A percentile compares a stretch with the other conserved stretches of the same genome.
Conservation (phyloP, 1,140 invertebrate species). For the Vanessa atalanta region DNA sequence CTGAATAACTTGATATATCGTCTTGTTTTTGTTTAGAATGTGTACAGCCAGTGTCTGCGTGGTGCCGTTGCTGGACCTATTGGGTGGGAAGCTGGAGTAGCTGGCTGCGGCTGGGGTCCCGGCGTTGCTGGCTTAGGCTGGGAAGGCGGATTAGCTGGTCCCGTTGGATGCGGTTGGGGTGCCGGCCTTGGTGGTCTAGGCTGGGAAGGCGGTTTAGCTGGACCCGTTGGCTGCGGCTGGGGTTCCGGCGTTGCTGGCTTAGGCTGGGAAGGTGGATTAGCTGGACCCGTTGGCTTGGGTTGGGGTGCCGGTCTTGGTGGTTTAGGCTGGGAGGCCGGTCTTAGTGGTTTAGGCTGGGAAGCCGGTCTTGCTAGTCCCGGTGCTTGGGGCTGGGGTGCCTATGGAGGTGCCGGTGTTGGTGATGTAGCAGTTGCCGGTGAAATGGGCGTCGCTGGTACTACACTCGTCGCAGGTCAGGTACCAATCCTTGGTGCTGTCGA, state of each 20-base stretch:
- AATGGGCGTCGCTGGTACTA: constrained; percentile 55
- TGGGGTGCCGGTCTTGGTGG: background rate
- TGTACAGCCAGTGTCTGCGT: constrained; percentile 14
- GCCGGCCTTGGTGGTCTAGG: too few relatives aligned
- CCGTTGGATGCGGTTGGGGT: background rate
- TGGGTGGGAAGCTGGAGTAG: too few relatives aligned
- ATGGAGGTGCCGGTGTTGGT: constrained; percentile 53
- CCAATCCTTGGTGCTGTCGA: constrained; percentile 39
- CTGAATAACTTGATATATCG: background rate
- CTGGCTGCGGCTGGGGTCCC: background rate
- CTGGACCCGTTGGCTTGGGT: background rate
- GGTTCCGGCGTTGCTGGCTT: too few relatives aligned
- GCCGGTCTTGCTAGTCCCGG: background rate
- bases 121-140: background rate
- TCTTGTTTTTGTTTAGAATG: background rate
- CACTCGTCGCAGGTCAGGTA: constrained; percentile 49
- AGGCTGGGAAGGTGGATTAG: background rate
- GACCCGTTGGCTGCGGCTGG: too few relatives aligned
- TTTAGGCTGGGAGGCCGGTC: background rate
- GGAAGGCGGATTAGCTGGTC: background rate
- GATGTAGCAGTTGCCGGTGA: constrained; percentile 54
- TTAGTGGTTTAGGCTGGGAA: background rate
- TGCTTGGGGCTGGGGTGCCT: constrained; percentile 18
- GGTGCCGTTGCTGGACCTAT: background rate
- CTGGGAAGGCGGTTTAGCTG: background rate